Evolutionary conservation across 2,888 invertebrate genomes (phyloP), one percentile per base, ranked within the genome.

Genomic region (Caenorhabditis parvicauda): DNA sequence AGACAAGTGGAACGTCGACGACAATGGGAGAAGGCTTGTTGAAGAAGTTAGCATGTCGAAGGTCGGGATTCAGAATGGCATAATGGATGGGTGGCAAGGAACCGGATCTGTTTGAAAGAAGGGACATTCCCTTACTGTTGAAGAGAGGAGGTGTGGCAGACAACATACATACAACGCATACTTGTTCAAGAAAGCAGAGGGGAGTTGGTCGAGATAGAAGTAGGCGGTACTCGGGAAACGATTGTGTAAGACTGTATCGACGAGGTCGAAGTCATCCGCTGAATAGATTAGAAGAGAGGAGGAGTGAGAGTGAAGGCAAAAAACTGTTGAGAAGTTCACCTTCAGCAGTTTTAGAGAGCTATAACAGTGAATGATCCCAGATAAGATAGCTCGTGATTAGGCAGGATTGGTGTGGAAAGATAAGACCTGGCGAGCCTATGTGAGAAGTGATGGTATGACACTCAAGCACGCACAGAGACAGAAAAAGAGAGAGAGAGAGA

Each of bases 41-140:
- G 32, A 45, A 35, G 46, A 52, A 42, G 50, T 42, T 41, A 42
- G 25, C 47, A 35, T 37, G 57, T 42, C 39, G 53, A 53, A 59
- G 62, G 62, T 62, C 63, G 58, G 55, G 63, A 63, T 63, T 50
- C 54, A 45, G 52, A 47, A 59, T 63, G 63, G 58, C 58, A 63
- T 63, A 59, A 59, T 53, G 58, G 22, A 54, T 52, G 54, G 52
- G 51, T 49, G 54, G 62, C 52, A 62, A 56, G 58, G 39, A 45
- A 48, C 57, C 48, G 57, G 58, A 58, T 46, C 48, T 56, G 55
- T 52, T 51, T 51, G 38, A 49, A n/a, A n/a, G 7, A 39, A 49
- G 35, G 43, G 41, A 29, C 37, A n/a, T n/a, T n/a, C n/a, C n/a
- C n/a, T n/a, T n/a, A n/a, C n/a, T n/a, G n/a, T n/a, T n/a, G n/a